Conservation (phyloP, 1,140 invertebrate species). For the Trachelipus rathkii region DNA sequence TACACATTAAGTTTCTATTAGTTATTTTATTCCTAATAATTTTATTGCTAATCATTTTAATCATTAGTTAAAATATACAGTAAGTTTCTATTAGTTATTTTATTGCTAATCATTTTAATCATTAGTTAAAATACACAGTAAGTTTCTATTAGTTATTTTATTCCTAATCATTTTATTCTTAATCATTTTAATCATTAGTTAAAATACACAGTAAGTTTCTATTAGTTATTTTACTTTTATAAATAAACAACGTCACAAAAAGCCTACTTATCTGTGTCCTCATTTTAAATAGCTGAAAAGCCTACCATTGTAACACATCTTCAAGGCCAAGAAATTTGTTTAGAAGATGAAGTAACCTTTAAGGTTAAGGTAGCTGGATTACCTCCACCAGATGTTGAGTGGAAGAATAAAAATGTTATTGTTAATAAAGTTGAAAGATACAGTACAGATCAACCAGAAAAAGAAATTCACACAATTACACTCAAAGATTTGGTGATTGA, state of each 20-base stretch:
- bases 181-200: constrained; percentile 69
- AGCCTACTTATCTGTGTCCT: neutral
- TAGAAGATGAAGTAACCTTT: constrained; percentile 40
- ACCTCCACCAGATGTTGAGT: constrained; percentile 34
- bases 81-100: constrained; percentile 54
- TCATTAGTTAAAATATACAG: constrained; percentile 71
- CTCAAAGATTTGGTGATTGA: constrained; percentile 34
- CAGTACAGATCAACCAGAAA: constrained; percentile 28
- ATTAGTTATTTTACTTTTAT: neutral
- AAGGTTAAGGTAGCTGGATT: constrained; percentile 35
- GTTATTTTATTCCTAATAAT: neutral
- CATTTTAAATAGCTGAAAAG: constrained; percentile 35
- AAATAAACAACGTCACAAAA: no score
- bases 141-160: constrained; percentile 49
- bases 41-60: no score
- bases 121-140: constrained; percentile 71
- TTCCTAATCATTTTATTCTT: no score
- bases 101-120: no score
- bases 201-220: constrained; percentile 67
- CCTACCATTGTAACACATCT: constrained; percentile 32
- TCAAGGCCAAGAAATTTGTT: constrained; percentile 33
- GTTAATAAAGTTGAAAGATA: constrained; percentile 32
- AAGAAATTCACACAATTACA: constrained; percentile 37
- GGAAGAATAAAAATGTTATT: constrained; percentile 34
- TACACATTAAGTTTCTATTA: constrained; percentile 65